A percentile compares a stretch with the other conserved stretches of the same genome.
Evolutionary conservation across 2,888 invertebrate species (phyloP).

Genomic region (Synanthedon formicaeformis): DNA sequence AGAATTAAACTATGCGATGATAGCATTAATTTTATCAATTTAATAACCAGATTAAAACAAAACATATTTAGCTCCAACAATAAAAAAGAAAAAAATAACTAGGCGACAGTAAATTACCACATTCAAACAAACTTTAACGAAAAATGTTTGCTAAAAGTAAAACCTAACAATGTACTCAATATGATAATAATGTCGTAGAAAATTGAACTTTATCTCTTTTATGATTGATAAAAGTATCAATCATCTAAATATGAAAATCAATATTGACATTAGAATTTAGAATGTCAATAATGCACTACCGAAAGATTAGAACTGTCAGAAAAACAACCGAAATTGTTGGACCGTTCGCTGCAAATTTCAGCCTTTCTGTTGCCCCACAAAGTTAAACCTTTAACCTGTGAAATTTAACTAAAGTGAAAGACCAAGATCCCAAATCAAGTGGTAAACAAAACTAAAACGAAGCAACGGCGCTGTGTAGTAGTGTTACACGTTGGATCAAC

Average conservation of each 20-base stretch:
- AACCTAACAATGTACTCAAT: constrained; percentile 21
- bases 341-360: neutral
- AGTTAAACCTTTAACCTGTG: too few relatives aligned
- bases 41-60: neutral
- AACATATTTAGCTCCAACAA: too few relatives aligned
- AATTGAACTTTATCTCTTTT: too few relatives aligned
- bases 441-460: neutral
- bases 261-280: neutral
- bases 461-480: neutral
- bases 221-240: neutral
- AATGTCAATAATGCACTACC: too few relatives aligned
- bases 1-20: constrained; percentile 1
- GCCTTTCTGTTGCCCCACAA: neutral
- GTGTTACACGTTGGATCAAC: constrained; percentile 18
- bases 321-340: neutral
- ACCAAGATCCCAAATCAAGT: too few relatives aligned
- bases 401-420: too few relatives aligned
- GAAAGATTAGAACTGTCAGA: neutral
- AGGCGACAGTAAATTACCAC: constrained; percentile 3
- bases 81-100: neutral
- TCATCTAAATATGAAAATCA: neutral
- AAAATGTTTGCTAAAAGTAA: constrained; percentile 18
- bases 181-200: constrained; percentile 5
- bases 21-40: constrained; percentile 1
- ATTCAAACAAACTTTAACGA: constrained; percentile 15